Conservation (phyloP, 2,888 invertebrate species). For the Phaedon cochleariae region DNA sequence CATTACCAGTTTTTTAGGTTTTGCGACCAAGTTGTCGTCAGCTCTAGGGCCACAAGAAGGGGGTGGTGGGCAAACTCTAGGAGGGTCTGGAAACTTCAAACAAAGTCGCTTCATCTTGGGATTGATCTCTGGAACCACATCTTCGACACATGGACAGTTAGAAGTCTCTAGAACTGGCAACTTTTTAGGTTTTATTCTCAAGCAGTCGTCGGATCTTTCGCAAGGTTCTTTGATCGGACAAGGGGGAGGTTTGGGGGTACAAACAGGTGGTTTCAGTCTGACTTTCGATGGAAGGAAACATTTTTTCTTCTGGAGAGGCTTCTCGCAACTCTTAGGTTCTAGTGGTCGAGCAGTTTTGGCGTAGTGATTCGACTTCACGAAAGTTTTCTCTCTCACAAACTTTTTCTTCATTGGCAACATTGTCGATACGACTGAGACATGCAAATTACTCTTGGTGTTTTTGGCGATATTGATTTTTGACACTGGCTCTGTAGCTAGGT, state of each 20-base stretch:
- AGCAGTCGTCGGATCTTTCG: constrained; percentile 26
- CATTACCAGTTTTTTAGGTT: constrained; percentile 27
- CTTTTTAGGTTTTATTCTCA: constrained; percentile 31
- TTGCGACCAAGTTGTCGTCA: constrained; percentile 26
- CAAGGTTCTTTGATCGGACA: constrained; percentile 19
- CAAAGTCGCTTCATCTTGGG: constrained; percentile 38
- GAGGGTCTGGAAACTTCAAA: constrained; percentile 42
- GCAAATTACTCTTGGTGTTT: neutral
- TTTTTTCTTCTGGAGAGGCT: constrained; percentile 7
- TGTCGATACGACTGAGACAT: neutral
- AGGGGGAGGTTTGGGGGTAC: constrained; percentile 14
- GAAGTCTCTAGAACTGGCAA: constrained; percentile 35
- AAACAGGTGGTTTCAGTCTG: constrained; percentile 17
- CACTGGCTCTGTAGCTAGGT: neutral
- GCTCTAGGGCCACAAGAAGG: constrained; percentile 26
- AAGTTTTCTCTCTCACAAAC: neutral
- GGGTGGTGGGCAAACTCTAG: constrained; percentile 29
- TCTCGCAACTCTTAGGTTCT: constrained; percentile 6
- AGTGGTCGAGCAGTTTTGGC: constrained; percentile 8
- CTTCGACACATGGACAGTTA: constrained; percentile 42
- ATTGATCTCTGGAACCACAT: constrained; percentile 19
- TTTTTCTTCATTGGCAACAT: neutral
- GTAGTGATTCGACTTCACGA: neutral
- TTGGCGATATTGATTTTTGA: neutral
- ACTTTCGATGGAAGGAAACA: constrained; percentile 29